A percentile compares a stretch with the other conserved stretches of the same genome.
Conservation (phyloP, 2,797 vertebrate species). For the Meda fulgida region DNA sequence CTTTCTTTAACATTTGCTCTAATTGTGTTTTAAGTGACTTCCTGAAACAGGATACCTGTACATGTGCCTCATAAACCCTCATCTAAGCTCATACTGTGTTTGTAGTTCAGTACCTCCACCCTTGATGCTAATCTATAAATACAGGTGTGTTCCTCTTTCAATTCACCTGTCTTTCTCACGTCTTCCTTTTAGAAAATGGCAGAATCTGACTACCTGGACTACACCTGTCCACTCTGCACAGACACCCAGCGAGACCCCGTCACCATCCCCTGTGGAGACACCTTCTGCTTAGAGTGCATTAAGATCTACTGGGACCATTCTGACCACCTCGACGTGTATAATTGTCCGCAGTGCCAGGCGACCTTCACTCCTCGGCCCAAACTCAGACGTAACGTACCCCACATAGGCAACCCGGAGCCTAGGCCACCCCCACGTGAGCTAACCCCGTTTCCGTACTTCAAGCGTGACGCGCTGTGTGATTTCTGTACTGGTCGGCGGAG, state of each 20-base stretch:
- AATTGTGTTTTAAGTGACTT: neutral
- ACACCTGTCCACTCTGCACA: slow-evolving; percentile 79
- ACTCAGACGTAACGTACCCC: slow-evolving; percentile 77
- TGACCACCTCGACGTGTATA: slow-evolving; percentile 75
- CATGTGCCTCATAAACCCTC: neutral
- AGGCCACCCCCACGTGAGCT: slow-evolving; percentile 65
- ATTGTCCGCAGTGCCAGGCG: slow-evolving; percentile 82
- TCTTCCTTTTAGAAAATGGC: slow-evolving; percentile 41
- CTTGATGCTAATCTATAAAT: slow-evolving; percentile 43
- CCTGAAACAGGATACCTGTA: neutral
- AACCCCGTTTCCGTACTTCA: slow-evolving; percentile 66
- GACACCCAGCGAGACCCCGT: slow-evolving; percentile 77
- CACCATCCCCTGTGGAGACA: slow-evolving; percentile 85
- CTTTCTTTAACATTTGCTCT: neutral
- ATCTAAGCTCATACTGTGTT: neutral
- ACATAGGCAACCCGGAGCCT: slow-evolving; percentile 68
- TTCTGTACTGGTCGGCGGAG: slow-evolving; percentile 79
- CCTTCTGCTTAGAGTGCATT: slow-evolving; percentile 85
- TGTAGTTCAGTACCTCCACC: neutral
- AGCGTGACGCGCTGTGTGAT: slow-evolving; percentile 81
- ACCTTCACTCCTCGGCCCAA: slow-evolving; percentile 80
- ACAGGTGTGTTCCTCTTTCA: slow-evolving; percentile 18
- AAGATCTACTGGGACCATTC: slow-evolving; percentile 86
- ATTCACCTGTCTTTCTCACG: neutral
- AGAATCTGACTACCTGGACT: slow-evolving; percentile 62